A percentile compares a stretch with the other conserved stretches of the same genome.
Evolutionary conservation across 2,797 vertebrate genomes (phyloP).

Genomic region (Bufotes viridis): DNA sequence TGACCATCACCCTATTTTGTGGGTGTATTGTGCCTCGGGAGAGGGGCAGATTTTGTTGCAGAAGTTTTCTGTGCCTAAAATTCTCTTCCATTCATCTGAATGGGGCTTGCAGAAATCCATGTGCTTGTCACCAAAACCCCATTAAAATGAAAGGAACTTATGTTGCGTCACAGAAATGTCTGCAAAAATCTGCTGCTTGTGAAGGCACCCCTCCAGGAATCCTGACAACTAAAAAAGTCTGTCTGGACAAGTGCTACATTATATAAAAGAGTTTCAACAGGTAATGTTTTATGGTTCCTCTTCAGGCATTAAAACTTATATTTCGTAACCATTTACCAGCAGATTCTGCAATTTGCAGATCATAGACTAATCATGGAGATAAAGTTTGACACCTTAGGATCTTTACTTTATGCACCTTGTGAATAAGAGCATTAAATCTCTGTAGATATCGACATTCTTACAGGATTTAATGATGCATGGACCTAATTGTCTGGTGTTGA

Average conservation of each 20-base stretch:
- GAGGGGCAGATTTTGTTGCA: background rate
- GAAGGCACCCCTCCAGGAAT: background rate
- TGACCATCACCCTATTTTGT: background rate
- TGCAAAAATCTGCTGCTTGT: no score
- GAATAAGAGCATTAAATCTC: background rate
- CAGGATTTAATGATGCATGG: slow-evolving; percentile 4
- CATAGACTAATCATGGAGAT: background rate
- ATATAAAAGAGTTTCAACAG: background rate
- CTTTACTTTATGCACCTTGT: background rate
- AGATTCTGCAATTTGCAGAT: slow-evolving; percentile 10
- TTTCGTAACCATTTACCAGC: background rate
- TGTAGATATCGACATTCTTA: background rate
- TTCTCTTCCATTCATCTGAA: no score
- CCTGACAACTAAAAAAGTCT: slow-evolving; percentile 8
- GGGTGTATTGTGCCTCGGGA: background rate
- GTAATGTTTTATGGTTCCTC: background rate
- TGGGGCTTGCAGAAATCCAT: no score
- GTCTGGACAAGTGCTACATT: background rate
- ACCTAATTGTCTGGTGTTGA: background rate
- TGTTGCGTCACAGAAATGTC: no score
- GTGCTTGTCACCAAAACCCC: no score
- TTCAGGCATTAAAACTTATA: background rate
- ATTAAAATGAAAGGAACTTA: no score
- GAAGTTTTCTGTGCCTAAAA: no score
- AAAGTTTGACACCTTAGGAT: background rate